A percentile compares a stretch with the other conserved stretches of the same genome.
Conservation (phyloP, 2,888 invertebrate species). For the Bellardia bayeri region DNA sequence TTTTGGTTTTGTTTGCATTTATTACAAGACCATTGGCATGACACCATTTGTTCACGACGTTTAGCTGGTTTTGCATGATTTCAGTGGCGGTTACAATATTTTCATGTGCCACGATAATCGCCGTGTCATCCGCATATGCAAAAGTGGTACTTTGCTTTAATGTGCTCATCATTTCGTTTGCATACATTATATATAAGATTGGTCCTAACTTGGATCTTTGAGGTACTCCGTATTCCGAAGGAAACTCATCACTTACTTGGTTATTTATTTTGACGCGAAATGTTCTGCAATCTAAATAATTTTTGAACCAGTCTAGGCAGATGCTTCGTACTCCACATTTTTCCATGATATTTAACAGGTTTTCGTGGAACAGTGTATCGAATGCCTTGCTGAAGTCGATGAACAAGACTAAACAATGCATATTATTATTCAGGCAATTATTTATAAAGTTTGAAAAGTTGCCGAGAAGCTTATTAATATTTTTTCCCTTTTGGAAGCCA, state of each 20-base stretch:
- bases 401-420: background rate
- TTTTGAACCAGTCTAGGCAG: conserved; percentile 9
- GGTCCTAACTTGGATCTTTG: conserved; percentile 31
- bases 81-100: too few species aligned
- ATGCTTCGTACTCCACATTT: conserved; percentile 1
- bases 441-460: background rate
- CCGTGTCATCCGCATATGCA: too few species aligned
- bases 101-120: too few species aligned
- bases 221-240: background rate
- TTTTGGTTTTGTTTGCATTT: too few species aligned
- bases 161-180: background rate
- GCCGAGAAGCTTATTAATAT: background rate
- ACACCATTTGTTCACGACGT: too few species aligned
- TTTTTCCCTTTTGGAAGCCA: conserved; percentile 11
- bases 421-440: too few species aligned
- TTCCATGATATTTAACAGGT: background rate
- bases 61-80: too few species aligned
- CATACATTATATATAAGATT: conserved; percentile 13
- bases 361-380: background rate
- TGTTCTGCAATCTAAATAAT: background rate
- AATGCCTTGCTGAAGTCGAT: conserved; percentile 22
- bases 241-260: background rate
- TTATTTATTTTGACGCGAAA: conserved; percentile 15
- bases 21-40: too few species aligned
- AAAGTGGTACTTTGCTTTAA: too few species aligned